phyloP scores from a whole-genome alignment of 2,797 vertebrate species.

The Ibycter americanus region DNA sequence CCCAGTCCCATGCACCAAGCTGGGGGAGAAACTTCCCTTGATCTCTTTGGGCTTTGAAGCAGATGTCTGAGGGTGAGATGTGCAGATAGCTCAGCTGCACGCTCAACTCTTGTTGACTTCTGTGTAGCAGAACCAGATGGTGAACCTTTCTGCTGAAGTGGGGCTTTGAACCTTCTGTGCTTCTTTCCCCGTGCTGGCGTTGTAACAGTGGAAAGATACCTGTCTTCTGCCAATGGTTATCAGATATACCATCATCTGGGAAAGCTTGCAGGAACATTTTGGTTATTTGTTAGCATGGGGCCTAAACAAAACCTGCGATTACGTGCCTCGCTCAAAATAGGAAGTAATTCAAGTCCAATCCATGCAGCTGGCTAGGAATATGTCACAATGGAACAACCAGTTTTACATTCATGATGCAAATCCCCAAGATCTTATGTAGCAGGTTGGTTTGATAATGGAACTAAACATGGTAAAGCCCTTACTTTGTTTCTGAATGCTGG shows the following conservation, averaged over 20 bases:
- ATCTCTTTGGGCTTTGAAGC: not conserved
- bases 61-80: not conserved
- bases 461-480: not conserved
- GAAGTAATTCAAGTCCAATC: not conserved
- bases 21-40: not conserved
- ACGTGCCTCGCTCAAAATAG: not conserved
- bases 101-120: not conserved
- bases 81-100: not conserved
- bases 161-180: not conserved
- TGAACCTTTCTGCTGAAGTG: not conserved
- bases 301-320: not conserved
- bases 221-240: not conserved
- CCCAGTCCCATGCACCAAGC: not conserved
- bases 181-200: not conserved
- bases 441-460: not conserved
- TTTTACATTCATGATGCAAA: not conserved
- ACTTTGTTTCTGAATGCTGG: not conserved
- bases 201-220: not conserved
- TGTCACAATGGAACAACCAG: fast-evolving
- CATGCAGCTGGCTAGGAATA: not conserved
- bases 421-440: not conserved
- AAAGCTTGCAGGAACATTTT: not conserved
- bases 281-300: not conserved
- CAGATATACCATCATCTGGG: not conserved
- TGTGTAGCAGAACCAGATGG: not conserved